Evolutionary conservation across 2,888 invertebrate genomes (phyloP).

Genomic region (Drosophila kanekoi): DNA sequence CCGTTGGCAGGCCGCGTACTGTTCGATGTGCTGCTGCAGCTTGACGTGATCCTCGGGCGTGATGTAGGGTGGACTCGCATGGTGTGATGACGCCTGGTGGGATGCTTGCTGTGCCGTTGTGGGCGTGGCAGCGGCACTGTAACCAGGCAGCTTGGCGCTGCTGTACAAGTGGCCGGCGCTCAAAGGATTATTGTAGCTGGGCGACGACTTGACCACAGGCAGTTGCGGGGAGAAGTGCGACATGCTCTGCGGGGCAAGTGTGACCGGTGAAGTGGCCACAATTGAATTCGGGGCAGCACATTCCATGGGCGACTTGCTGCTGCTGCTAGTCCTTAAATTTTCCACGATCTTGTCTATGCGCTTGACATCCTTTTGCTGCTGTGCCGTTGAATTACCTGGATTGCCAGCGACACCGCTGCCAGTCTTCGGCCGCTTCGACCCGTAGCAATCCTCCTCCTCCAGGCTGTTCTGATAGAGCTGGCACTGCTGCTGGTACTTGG

Average conservation of each 20-base stretch:
- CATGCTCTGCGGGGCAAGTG: constrained; percentile 63
- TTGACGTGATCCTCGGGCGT: constrained; percentile 76
- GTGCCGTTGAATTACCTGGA: constrained; percentile 11
- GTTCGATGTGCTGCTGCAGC: constrained; percentile 77
- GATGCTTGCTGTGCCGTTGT: constrained; percentile 67
- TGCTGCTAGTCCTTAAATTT: constrained; percentile 67
- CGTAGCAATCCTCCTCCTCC: constrained; percentile 64
- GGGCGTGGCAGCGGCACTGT: constrained; percentile 61
- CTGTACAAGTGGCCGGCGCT: constrained; percentile 54
- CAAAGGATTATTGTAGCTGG: constrained; percentile 54
- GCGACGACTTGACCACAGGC: constrained; percentile 69
- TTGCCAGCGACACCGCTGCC: constrained; percentile 10
- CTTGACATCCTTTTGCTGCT: constrained; percentile 82
- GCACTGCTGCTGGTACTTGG: constrained; percentile 85
- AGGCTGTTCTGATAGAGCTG: constrained; percentile 80
- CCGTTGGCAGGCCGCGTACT: constrained; percentile 75
- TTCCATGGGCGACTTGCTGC: constrained; percentile 62
- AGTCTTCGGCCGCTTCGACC: constrained; percentile 72
- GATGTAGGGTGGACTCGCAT: constrained; percentile 62
- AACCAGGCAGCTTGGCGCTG: constrained; percentile 55
- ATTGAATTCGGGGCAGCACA: constrained; percentile 60
- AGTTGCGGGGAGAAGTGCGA: constrained; percentile 72
- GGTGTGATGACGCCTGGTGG: constrained; percentile 60
- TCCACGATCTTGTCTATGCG: constrained; percentile 85
- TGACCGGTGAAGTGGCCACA: constrained; percentile 68